Conservation (phyloP, 2,113 vertebrate species). For the Cryptomyrus ogoouensis region DNA sequence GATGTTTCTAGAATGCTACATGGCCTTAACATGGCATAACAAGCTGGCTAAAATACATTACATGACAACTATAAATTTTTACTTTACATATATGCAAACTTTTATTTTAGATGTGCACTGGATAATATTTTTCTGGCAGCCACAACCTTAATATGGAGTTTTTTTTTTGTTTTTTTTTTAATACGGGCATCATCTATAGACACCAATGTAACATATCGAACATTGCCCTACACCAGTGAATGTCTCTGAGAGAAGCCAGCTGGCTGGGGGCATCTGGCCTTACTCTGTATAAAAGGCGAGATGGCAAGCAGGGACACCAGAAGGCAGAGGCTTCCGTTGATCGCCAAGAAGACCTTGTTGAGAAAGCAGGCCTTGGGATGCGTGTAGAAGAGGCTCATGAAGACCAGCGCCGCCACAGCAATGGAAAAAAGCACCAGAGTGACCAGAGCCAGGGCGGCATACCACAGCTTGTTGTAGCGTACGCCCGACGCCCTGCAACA, state of each 20-base stretch:
- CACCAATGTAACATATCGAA: neutral
- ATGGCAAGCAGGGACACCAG: slow-evolving; percentile 82
- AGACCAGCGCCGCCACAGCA: slow-evolving; percentile 72
- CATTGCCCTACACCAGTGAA: neutral
- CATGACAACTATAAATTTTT: neutral
- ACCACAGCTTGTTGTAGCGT: slow-evolving; percentile 80
- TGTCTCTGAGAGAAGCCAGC: neutral
- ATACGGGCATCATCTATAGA: neutral
- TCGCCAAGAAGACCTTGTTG: slow-evolving; percentile 85
- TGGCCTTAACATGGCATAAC: neutral
- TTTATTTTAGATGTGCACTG: neutral
- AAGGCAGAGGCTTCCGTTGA: slow-evolving; percentile 81
- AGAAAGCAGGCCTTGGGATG: slow-evolving; percentile 69
- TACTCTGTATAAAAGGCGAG: slow-evolving; percentile 85
- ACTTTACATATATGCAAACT: neutral
- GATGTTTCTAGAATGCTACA: neutral
- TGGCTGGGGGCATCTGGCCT: slow-evolving; percentile 43
- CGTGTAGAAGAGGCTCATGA: slow-evolving; percentile 83
- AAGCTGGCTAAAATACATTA: neutral
- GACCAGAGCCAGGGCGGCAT: slow-evolving; percentile 75
- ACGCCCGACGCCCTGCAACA: slow-evolving; percentile 76
- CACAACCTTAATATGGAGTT: neutral
- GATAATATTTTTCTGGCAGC: neutral
- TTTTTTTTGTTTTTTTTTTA: neutral
- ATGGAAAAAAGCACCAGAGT: slow-evolving; percentile 78